Evolutionary conservation across 1,140 invertebrate species (phyloP).

Genomic region (Pentalonia nigronervosa): DNA sequence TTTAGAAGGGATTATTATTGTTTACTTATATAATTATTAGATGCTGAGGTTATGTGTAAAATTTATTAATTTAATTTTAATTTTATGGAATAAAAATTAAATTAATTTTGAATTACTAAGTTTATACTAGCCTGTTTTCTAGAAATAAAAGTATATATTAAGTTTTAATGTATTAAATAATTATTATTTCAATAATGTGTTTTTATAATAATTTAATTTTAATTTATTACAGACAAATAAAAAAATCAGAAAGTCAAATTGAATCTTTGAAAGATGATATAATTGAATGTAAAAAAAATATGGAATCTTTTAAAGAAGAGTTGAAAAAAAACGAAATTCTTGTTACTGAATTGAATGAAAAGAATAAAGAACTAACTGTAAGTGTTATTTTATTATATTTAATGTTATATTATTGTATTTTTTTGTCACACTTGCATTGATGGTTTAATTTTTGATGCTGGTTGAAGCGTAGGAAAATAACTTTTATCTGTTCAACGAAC

Average conservation of each 20-base stretch:
- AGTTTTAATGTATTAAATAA: background rate
- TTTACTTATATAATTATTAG: background rate
- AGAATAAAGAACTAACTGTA: conserved; percentile 10
- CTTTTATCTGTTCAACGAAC: no score
- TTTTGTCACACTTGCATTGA: background rate
- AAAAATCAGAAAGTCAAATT: conserved; percentile 34
- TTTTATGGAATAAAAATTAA: no score
- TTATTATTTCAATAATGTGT: background rate
- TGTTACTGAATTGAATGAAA: background rate
- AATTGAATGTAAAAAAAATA: background rate
- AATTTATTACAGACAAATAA: conserved; percentile 37
- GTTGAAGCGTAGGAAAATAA: no score
- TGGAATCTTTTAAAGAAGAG: conserved; percentile 6
- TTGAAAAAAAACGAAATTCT: background rate
- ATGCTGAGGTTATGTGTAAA: background rate
- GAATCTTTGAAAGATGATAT: background rate
- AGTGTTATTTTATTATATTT: background rate
- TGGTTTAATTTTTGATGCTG: no score
- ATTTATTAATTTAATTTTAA: no score
- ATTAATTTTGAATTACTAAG: background rate
- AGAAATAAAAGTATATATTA: background rate
- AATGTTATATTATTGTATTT: background rate
- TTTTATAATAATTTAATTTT: background rate
- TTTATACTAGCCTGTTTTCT: background rate
- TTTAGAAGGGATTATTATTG: background rate